Percentiles rank a stretch among this genome's conserved stretches.
Evolutionary conservation across 2,797 vertebrate genomes (phyloP).

Genomic region (Tamandua tetradactyla): DNA sequence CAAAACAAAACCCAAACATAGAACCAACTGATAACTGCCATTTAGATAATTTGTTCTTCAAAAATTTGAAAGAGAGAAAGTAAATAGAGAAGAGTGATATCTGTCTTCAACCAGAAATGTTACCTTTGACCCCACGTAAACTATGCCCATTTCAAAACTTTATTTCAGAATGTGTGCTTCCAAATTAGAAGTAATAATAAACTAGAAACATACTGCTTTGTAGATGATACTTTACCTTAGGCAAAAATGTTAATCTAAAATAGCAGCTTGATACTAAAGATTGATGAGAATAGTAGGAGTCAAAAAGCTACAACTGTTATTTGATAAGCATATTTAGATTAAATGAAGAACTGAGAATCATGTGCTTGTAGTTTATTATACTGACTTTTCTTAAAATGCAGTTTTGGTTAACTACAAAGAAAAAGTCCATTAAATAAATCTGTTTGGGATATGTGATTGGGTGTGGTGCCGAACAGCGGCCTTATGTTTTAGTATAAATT

Average conservation of each 20-base stretch:
- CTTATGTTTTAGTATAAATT: conserved; percentile 65
- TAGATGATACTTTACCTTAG: neutral
- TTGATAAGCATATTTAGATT: neutral
- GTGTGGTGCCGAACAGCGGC: conserved; percentile 54
- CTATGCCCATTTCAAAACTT: neutral
- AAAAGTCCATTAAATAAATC: conserved; percentile 63
- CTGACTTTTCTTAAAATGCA: conserved; percentile 61
- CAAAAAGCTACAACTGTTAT: neutral
- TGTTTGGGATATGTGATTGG: conserved; percentile 60
- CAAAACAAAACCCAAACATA: neutral
- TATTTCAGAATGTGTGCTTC: neutral
- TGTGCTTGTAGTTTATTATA: conserved; percentile 68
- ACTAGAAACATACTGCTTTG: neutral
- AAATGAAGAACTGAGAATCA: conserved; percentile 52
- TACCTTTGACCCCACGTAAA: neutral
- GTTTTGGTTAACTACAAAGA: conserved; percentile 68
- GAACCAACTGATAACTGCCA: neutral
- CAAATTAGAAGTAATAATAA: neutral
- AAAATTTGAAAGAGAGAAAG: neutral
- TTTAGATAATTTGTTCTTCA: neutral
- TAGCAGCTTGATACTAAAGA: neutral
- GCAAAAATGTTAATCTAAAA: conserved; percentile 23
- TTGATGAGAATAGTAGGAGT: neutral
- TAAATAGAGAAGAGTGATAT: neutral
- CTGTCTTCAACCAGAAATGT: neutral